Evolutionary conservation across 2,113 vertebrate genomes (phyloP).

Genomic region (Oncorhynchus nerka): DNA sequence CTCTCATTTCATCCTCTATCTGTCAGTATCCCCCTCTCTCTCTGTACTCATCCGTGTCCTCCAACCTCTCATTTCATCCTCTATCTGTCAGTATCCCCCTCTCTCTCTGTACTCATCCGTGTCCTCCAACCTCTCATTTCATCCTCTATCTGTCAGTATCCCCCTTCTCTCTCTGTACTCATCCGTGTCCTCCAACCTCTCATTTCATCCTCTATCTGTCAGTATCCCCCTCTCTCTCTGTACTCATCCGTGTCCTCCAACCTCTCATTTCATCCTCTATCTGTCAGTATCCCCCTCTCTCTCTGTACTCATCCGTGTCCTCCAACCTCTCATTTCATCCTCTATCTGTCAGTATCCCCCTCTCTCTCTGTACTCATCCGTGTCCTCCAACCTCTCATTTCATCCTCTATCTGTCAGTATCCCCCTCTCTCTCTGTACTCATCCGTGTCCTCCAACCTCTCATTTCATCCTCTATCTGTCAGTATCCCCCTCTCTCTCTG

Average conservation of each 20-base stretch:
- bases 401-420: neutral
- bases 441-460: neutral
- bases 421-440: neutral
- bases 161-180: constrained; percentile 19
- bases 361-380: too few species aligned
- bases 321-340: constrained; percentile 4
- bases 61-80: neutral
- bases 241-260: neutral
- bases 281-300: constrained; percentile 49
- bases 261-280: too few species aligned
- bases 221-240: neutral
- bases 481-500: constrained; percentile 41
- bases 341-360: constrained; percentile 65
- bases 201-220: too few species aligned
- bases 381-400: too few species aligned
- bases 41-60: too few species aligned
- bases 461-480: constrained; percentile 58
- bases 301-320: constrained; percentile 16
- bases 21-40: constrained; percentile 50
- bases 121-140: neutral
- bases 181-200: neutral
- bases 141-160: constrained; percentile 64
- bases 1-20: constrained; percentile 47
- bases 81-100: neutral
- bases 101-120: neutral